These are phyloP conservation scores for Pempheris klunzingeri DNA, from an alignment of 2,797 vertebrate species.

Conservation along the genomic window DNA sequence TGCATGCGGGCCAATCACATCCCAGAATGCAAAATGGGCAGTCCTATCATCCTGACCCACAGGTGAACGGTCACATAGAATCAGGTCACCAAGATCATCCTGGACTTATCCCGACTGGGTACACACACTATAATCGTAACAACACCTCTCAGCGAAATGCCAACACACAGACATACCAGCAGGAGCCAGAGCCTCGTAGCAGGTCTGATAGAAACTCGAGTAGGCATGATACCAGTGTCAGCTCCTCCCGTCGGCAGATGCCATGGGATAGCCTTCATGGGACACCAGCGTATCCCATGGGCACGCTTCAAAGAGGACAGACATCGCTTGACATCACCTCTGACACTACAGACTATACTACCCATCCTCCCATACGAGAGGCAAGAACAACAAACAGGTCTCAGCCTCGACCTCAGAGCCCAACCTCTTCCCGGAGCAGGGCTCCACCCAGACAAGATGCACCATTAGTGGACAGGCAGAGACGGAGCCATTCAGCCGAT, in stretches of 20 bases:
- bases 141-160: slow-evolving; percentile 52
- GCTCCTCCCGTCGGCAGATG: slow-evolving; percentile 56
- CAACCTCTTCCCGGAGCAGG: slow-evolving; percentile 21
- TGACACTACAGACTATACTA: slow-evolving; percentile 63
- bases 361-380: slow-evolving; percentile 35
- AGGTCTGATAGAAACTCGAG: slow-evolving; percentile 38
- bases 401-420: slow-evolving; percentile 28
- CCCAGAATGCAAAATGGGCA: slow-evolving; percentile 51
- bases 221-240: not conserved
- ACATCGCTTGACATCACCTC: slow-evolving; percentile 37
- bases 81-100: slow-evolving; percentile 22
- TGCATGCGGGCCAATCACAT: slow-evolving; percentile 20
- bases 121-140: slow-evolving; percentile 66
- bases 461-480: slow-evolving; percentile 20
- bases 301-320: slow-evolving; percentile 20
- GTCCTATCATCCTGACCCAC: slow-evolving; percentile 20
- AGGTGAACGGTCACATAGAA: slow-evolving; percentile 11
- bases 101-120: slow-evolving; percentile 70
- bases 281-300: slow-evolving; percentile 82
- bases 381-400: slow-evolving; percentile 35
- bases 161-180: slow-evolving; percentile 70
- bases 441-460: slow-evolving; percentile 41
- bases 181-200: slow-evolving; percentile 17
- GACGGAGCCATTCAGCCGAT: slow-evolving; percentile 50
- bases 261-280: slow-evolving; percentile 82